Percentiles rank a stretch among this genome's conserved stretches.
phyloP scores from a whole-genome alignment of 2,888 invertebrate genomes.

The Diadegma fenestrale region DNA sequence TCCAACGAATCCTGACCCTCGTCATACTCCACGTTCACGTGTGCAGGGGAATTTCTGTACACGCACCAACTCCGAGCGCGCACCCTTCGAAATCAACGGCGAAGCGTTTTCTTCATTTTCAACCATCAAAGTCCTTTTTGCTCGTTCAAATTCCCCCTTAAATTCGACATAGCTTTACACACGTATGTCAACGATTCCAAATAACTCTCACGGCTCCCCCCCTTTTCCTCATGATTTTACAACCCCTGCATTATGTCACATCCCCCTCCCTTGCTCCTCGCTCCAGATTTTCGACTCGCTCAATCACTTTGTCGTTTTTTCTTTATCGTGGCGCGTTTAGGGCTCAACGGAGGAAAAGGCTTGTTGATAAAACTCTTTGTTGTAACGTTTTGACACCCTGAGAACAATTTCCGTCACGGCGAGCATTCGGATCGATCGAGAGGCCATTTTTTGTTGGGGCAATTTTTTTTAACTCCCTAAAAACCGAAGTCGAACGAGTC shows the following conservation, averaged over 20 bases:
- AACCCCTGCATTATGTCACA: conserved; percentile 13
- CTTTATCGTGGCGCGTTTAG: background rate
- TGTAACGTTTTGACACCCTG: background rate
- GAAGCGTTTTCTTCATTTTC: conserved; percentile 58
- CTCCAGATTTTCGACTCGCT: conserved; percentile 5
- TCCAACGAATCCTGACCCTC: conserved; percentile 44
- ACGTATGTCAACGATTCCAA: conserved; percentile 18
- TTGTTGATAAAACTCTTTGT: conserved; percentile 3
- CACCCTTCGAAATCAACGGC: conserved; percentile 52
- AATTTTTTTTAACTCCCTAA: background rate
- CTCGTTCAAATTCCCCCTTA: conserved; percentile 21
- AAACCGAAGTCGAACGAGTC: no score
- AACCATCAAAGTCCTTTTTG: conserved; percentile 19
- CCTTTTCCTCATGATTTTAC: background rate
- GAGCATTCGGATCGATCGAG: background rate
- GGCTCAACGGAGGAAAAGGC: background rate
- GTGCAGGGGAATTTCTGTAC: background rate
- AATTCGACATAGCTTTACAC: conserved; percentile 37
- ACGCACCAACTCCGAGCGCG: conserved; percentile 26
- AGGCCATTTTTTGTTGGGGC: background rate
- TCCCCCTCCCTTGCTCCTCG: background rate
- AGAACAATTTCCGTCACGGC: background rate
- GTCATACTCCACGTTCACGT: conserved; percentile 44
- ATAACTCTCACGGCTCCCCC: conserved; percentile 42
- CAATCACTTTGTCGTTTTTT: background rate